Base-by-base conservation (phyloP, 2,113 vertebrate species). In the Etheostoma spectabile region DNA sequence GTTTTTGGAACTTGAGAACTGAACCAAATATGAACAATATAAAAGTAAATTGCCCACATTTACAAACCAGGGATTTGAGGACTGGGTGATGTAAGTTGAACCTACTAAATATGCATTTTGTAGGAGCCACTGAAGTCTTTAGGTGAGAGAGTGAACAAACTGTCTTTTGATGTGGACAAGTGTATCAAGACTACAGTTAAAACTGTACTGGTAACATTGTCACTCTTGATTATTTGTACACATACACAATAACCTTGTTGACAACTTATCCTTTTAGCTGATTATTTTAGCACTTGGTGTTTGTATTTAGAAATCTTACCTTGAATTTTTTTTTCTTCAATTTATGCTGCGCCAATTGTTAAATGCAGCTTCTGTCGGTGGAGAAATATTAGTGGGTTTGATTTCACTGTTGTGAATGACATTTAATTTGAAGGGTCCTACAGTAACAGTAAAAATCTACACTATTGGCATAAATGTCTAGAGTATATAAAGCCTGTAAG, bases 211-310 rank as follows among this genome's bases (percentile, higher is more conserved):
- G 61, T 87, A 85, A 89, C 74, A 56, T 85, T 87, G 83, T 88
- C 87, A 80, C 80, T 79, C 74, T 76, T 78, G 73, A 80, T 86
- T 78, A 85, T 92, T 88, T 92, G 88, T 93, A 85, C 86, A 87
- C 89, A 27, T 82, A 83, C 78, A 86, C 83, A 83, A 80, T 92
- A 89, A 86, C 78, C 85, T 83, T 88, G 85, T 90, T 87, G 64
- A 71, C 66, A 91, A 87, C 70, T 57, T 84, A 88, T 88, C 81
- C 56, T 92, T 89, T 86, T 90, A 93, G 89, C 80, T 86, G 84
- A 88, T 89, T 90, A 86, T 90, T 92, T 93, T 94, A 93, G 93
- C 92, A 93, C 85, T 93, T 90, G 92, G 77, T 92, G 86, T 89
- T 91, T 92, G 83, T 93, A 88, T 92, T 74, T 93, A 90, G 90